Evolutionary conservation across 2,113 vertebrate genomes (phyloP), one percentile per base, ranked within the genome.

Genomic region (Typhlomys cinereus): DNA sequence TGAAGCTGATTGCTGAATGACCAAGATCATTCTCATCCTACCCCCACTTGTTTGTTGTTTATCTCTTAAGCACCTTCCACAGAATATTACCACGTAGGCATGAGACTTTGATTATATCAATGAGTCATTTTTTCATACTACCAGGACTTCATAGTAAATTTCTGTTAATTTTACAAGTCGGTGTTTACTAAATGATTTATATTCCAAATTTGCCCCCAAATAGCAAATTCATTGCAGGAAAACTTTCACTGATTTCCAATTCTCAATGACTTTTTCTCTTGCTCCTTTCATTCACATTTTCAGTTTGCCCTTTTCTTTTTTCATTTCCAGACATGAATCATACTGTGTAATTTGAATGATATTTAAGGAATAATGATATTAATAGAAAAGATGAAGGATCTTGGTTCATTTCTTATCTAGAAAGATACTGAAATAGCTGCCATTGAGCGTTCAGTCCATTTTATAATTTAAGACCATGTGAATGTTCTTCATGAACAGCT

Each of bases 391-490:
- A 93, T 69, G 70, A 14, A 94, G 48, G 80, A 59, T 85, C 89
- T 92, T n/a, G 25, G 81, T 85, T 93, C 86, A 46, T 90, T 95
- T 90, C 82, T 93, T 95, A 90, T 95, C 93, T 93, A 88, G 74
- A 90, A 94, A 88, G 88, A 94, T 85, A 76, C 94, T 92, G 92
- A 90, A 90, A 90, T 85, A 82, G 74, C 91, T 95, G 93, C 74
- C 83, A 85, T 69, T 61, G 91, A 84, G 70, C 31, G 59, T 80
- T 79, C 39, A 83, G 87, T 46, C 70, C 85, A 85, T 92, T 92
- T 69, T 50, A 94, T 96, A 93, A 96, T 95, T 96, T 95, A 96
- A 94, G 82, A 88, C 78, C 20, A 48, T 7, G n/a, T 82, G 89
- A 94, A 78, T 74, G 62, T 52, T 88, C 75, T 67, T 83, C 50